Evolutionary conservation across 2,797 vertebrate species (phyloP).

Genomic region (Esox masquinongy): DNA sequence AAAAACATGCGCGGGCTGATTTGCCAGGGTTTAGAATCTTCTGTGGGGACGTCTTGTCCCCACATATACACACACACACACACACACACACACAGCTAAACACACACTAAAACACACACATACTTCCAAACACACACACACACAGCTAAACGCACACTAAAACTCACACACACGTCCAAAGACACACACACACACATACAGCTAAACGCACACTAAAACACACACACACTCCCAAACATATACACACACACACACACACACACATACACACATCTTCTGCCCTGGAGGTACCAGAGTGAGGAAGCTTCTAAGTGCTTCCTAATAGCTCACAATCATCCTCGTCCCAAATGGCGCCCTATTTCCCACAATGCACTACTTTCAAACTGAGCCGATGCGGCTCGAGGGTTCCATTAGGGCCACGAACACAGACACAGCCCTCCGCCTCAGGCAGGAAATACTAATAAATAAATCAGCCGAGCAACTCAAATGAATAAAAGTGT

Average conservation of each 20-base stretch:
- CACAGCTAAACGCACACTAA: no score
- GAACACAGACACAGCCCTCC: conserved; percentile 26
- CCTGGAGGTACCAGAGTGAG: conserved; percentile 1
- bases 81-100: neutral
- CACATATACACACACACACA: neutral
- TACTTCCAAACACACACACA: no score
- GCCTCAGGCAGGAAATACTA: conserved; percentile 71
- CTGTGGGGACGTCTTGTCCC: no score
- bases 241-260: conserved; percentile 1
- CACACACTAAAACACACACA: no score
- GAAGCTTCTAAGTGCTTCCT: conserved; percentile 3
- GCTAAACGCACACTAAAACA: no score
- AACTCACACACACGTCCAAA: no score
- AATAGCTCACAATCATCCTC: neutral
- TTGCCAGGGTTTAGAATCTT: no score
- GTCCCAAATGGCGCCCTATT: neutral
- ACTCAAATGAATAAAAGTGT: conserved; percentile 75
- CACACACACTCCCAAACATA: neutral
- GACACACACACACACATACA: no score
- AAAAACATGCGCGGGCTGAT: no score
- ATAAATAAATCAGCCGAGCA: conserved; percentile 79
- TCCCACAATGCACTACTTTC: no score
- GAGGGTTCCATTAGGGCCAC: no score
- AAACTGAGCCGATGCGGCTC: no score
- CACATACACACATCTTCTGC: neutral